A percentile compares a stretch with the other conserved stretches of the same genome.
Conservation (phyloP, 2,113 vertebrate genomes). For the Otocyon megalotis region DNA sequence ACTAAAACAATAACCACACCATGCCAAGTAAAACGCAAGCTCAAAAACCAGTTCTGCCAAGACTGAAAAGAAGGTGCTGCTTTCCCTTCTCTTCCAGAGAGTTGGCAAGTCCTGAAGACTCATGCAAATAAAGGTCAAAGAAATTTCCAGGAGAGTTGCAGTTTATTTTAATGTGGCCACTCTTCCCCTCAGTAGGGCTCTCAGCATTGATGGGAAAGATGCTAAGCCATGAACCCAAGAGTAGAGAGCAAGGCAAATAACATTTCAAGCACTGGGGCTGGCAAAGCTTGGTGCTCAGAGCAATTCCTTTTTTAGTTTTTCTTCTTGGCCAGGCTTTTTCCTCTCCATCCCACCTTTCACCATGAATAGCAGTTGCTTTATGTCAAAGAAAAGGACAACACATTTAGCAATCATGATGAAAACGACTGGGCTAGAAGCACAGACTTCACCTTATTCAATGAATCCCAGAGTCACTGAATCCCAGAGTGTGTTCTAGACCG, state of each 20-base stretch:
- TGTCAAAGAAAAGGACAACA: background rate
- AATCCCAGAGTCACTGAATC: background rate
- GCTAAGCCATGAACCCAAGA: background rate
- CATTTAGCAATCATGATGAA: background rate
- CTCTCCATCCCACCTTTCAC: background rate
- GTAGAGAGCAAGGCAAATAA: background rate
- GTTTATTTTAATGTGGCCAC: conserved; percentile 4
- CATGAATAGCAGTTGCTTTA: background rate
- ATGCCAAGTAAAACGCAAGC: background rate
- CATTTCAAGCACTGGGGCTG: background rate
- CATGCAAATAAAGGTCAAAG: conserved; percentile 62
- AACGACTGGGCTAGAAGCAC: background rate
- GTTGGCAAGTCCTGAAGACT: background rate
- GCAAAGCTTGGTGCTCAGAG: background rate
- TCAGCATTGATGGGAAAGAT: background rate
- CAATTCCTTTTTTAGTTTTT: background rate
- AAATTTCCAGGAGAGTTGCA: background rate
- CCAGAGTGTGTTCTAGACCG: background rate
- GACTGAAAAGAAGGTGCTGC: background rate
- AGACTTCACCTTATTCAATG: background rate
- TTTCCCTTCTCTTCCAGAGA: background rate
- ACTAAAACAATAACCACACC: background rate
- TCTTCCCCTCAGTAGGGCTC: background rate
- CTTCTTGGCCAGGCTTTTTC: background rate
- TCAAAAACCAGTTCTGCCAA: background rate